Conservation (phyloP, 2,888 invertebrate genomes). For the Petrolisthes cinctipes region DNA sequence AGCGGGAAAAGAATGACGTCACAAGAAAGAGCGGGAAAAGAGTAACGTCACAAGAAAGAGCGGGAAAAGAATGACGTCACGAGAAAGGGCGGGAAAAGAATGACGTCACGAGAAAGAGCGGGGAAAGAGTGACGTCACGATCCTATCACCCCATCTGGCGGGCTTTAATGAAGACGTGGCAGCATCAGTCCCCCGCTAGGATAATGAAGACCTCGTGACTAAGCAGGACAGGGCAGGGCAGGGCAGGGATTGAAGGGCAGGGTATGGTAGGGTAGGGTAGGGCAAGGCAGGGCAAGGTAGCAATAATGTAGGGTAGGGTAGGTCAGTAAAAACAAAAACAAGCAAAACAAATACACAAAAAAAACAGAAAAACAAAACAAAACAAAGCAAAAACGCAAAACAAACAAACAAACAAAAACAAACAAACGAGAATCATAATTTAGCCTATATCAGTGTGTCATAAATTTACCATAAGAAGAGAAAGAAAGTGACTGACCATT, state of each 20-base stretch:
- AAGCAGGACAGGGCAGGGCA: not conserved
- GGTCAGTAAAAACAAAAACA: not conserved
- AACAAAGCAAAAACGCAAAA: not conserved
- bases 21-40: not conserved
- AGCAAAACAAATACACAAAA: not conserved
- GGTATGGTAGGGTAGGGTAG: not conserved
- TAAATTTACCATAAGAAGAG: not conserved
- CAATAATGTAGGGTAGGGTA: not conserved
- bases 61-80: not conserved
- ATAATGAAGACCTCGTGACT: not conserved
- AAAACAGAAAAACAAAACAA: not conserved
- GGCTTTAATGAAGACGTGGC: too few relatives aligned
- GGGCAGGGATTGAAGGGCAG: not conserved
- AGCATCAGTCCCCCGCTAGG: too few relatives aligned
- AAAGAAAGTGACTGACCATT: slow-evolving; percentile 36
- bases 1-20: not conserved
- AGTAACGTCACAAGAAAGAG: not conserved
- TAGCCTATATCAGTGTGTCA: too few relatives aligned
- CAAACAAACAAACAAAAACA: not conserved
- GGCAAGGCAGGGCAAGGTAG: not conserved
- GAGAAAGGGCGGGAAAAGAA: not conserved
- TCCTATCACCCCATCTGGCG: too few relatives aligned
- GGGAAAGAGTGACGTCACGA: not conserved
- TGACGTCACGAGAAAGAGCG: not conserved
- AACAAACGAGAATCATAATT: too few relatives aligned